Evolutionary conservation across 2,113 vertebrate genomes (phyloP), one percentile per base, ranked within the genome.

Genomic region (Uria aalge): DNA sequence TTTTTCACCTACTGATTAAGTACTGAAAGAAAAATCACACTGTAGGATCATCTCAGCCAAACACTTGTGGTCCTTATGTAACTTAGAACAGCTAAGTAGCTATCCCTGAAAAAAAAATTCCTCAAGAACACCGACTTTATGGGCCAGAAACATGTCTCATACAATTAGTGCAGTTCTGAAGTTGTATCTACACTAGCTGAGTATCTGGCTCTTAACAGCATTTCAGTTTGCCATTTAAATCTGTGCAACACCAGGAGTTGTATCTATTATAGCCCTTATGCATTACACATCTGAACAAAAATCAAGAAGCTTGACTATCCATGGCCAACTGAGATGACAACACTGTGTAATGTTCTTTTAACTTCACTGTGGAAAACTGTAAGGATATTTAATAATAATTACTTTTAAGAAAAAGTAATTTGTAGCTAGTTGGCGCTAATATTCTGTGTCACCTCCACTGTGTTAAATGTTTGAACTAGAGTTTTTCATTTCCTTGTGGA

Each of bases 401-500:
- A 67, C 80, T 91, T 89, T 78, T 45, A 45, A 82, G 69, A 75
- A 56, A 91, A 92, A 87, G 36, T 57, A 68, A 84, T 91, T 87
- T 96, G 43, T 72, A 93, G 83, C 45, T 84, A 81, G 75, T 68
- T 85, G 84, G 77, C 1, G 0, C n/a, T 85, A 79, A 90, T 85
- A 82, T 66, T 94, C 59, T 73, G 57, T 82, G 89, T 91, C 94
- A 92, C 69, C 80, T 92, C 92, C 36, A 18, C 76, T 8, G 67
- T 38, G 62, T 45, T 87, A 45, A 89, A 91, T 62, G 66, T 66
- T 82, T 87, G 69, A 72, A 97, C 77, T 64, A 45, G 52, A 84
- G 80, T 64, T 96, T 96, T 92, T 95, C 26, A 95, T 96, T 96
- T 97, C 94, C 95, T 91, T 90, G 89, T 76, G 84, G 92, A 94